These are phyloP conservation scores for Ophion ventricosus DNA, from an alignment of 2,888 invertebrate genomes.

Conservation along the genomic window DNA sequence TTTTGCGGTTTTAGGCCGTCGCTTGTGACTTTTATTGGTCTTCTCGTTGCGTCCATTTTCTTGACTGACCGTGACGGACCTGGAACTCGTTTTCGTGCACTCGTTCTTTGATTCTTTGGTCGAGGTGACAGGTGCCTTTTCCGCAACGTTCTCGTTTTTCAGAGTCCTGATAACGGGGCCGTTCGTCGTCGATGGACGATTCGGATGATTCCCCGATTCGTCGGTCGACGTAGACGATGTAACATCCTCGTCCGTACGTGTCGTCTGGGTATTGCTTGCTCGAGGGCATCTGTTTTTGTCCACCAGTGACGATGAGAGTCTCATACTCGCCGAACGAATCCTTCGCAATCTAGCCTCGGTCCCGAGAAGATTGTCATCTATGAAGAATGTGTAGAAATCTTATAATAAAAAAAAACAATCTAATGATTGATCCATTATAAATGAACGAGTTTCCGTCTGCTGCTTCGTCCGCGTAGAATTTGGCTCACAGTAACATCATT, in stretches of 20 bases:
- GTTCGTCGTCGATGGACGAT: constrained; percentile 72
- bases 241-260: constrained; percentile 67
- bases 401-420: too few relatives aligned
- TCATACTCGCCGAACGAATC: constrained; percentile 81
- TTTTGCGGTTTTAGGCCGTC: constrained; percentile 78
- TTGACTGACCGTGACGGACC: constrained; percentile 28
- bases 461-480: too few relatives aligned
- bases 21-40: constrained; percentile 74
- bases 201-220: constrained; percentile 73
- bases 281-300: constrained; percentile 31
- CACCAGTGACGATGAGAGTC: constrained; percentile 66
- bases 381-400: constrained; percentile 34
- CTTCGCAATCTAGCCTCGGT: constrained; percentile 81
- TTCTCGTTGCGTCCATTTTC: constrained; percentile 65
- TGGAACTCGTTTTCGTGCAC: constrained; percentile 48
- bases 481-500: too few relatives aligned
- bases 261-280: constrained; percentile 35
- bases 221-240: constrained; percentile 69
- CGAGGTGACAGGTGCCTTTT: constrained; percentile 33
- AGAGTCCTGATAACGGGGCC: constrained; percentile 41
- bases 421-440: neutral
- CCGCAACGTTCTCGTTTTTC: constrained; percentile 32
- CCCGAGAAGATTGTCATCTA: constrained; percentile 82
- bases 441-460: too few relatives aligned
- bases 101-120: constrained; percentile 48